Evolutionary conservation across 2,113 vertebrate genomes (phyloP), one percentile per base, ranked within the genome.

Genomic region (Lamprotornis superbus): DNA sequence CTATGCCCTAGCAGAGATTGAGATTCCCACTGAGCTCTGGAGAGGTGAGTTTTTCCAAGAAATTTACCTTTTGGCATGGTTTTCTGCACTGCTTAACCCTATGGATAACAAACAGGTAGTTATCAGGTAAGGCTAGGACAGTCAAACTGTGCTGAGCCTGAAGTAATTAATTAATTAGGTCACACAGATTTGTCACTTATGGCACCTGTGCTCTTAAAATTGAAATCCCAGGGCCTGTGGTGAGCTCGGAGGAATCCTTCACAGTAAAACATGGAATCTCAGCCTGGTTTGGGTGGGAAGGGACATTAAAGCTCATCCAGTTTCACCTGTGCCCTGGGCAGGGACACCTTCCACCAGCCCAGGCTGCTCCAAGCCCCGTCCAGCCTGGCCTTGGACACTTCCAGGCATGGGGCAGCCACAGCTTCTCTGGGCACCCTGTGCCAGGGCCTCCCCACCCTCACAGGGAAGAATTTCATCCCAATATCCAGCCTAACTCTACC

Each of bases 391-490:
- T 59, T 59, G 37, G 31, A 12, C 31, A 50, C 21, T 59, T 13
- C 11, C 37, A 57, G 11, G 35, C 1, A 31, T 59, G 37, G 35
- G 3, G 14, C 52, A 42, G 31, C 9, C 44, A 11, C 44, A 42
- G 35, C 35, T 76, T 0, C 71, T 59, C 42, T 59, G 21, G 31
- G 21, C 20, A 67, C 0, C 7, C 21, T 59, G 31, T 9, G 37
- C 25, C 31, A 44, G 31, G 20, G 20, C 44, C 35, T 67, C 5
- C 1, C 1, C 44, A 59, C 7, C 71, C 71, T 67, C 21, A 14
- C 53, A 59, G 21, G 9, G 13, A 42, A 30, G 1, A 50, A 25
- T 35, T 67, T 1, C 2, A 0, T 42, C 11, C 25, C 53, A 50
- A 0, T 31, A 35, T 59, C 35, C 10, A 13, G 35, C 3, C 52